A percentile compares a stretch with the other conserved stretches of the same genome.
Conservation (phyloP, 2,113 vertebrate genomes). For the Hippolais icterina region DNA sequence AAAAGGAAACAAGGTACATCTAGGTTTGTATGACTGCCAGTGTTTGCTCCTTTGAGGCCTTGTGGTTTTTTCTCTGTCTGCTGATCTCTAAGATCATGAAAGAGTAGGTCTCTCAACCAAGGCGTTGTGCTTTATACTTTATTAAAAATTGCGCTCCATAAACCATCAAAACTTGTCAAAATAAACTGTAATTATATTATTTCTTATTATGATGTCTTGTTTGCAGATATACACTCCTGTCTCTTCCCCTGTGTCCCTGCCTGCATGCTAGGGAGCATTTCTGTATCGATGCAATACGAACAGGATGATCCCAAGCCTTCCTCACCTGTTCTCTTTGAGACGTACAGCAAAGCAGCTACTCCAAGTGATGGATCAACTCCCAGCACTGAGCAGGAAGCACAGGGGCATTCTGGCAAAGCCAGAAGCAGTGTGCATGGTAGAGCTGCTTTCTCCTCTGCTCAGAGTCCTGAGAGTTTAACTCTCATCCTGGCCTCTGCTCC, state of each 20-base stretch:
- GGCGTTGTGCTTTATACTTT: background rate
- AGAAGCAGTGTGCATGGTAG: background rate
- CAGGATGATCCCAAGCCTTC: background rate
- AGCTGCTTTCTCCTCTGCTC: background rate
- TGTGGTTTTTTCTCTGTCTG: background rate
- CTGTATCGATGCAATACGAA: background rate
- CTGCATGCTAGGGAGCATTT: background rate
- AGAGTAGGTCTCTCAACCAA: background rate
- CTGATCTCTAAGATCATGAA: background rate
- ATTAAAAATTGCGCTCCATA: background rate
- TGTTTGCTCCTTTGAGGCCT: background rate
- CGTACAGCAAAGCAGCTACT: background rate
- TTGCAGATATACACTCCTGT: background rate
- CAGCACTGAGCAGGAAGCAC: background rate
- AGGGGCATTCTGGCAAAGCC: background rate
- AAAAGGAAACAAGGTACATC: background rate
- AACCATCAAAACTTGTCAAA: background rate
- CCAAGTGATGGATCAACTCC: background rate
- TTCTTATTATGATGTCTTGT: background rate
- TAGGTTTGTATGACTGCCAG: background rate
- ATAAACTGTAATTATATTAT: background rate
- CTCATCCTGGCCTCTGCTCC: background rate
- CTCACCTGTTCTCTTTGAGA: background rate
- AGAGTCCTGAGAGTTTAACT: background rate
- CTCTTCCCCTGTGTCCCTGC: background rate